Evolutionary conservation across 2,113 vertebrate genomes (phyloP).

Genomic region (Solea solea): DNA sequence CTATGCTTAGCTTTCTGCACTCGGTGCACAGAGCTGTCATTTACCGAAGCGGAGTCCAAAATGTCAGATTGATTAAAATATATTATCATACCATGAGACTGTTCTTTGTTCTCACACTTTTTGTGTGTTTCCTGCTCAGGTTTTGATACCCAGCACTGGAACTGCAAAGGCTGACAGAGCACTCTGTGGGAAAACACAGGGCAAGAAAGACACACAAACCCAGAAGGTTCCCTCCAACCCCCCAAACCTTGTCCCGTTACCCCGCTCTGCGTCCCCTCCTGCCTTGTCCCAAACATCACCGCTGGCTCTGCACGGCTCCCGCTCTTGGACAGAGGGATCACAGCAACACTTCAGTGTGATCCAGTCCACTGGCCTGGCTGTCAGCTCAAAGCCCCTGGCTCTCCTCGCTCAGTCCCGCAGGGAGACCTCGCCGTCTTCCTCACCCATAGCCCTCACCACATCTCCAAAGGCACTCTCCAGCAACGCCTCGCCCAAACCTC

Average conservation of each 20-base stretch:
- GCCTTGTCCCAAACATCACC: slow-evolving; percentile 90
- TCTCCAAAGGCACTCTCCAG: slow-evolving; percentile 66
- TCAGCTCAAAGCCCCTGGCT: slow-evolving; percentile 90
- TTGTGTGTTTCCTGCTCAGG: slow-evolving; percentile 71
- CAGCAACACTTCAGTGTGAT: slow-evolving; percentile 98
- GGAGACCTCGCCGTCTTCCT: slow-evolving; percentile 82
- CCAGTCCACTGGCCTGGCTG: slow-evolving; percentile 94
- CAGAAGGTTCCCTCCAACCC: slow-evolving; percentile 86
- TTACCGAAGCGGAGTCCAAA: slow-evolving; percentile 14
- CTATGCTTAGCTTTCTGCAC: neutral
- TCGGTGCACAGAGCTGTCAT: slow-evolving; percentile 13
- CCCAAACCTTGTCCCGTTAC: slow-evolving; percentile 87
- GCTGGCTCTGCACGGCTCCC: slow-evolving; percentile 89
- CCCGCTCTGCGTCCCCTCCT: slow-evolving; percentile 86
- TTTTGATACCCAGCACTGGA: slow-evolving; percentile 84
- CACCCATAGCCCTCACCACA: slow-evolving; percentile 72
- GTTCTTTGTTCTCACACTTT: slow-evolving; percentile 24
- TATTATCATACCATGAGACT: slow-evolving; percentile 5
- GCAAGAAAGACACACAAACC: slow-evolving; percentile 86
- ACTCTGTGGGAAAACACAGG: slow-evolving; percentile 81
- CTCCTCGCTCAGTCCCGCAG: slow-evolving; percentile 90
- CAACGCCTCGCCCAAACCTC: slow-evolving; percentile 84
- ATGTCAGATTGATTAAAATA: slow-evolving; percentile 30
- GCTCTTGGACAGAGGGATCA: slow-evolving; percentile 89
- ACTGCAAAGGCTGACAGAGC: slow-evolving; percentile 85